A percentile compares a stretch with the other conserved stretches of the same genome.
phyloP scores from a whole-genome alignment of 2,113 vertebrate species.

The Gadus chalcogrammus region DNA sequence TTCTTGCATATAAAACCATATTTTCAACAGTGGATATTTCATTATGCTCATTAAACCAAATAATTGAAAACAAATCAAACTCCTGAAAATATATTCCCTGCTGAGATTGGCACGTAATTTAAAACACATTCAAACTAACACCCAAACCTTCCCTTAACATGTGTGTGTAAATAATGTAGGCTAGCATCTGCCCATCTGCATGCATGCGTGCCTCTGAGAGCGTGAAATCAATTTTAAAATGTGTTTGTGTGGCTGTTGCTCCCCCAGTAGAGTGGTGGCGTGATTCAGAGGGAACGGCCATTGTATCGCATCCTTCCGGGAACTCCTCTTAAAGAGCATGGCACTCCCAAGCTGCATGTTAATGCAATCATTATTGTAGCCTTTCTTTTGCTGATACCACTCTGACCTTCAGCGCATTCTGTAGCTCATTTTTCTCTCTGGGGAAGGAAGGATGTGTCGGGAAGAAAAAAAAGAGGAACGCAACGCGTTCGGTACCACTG shows the following conservation, averaged over 20 bases:
- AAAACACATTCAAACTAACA: too few species aligned
- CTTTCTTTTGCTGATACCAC: constrained; percentile 47
- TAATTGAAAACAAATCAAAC: background rate
- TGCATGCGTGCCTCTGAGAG: constrained; percentile 17
- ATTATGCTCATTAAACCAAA: too few species aligned
- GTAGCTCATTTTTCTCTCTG: constrained; percentile 36
- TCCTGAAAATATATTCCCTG: background rate
- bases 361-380: constrained; percentile 61
- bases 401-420: constrained; percentile 61
- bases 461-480: constrained; percentile 17
- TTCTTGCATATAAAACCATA: too few species aligned
- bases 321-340: constrained; percentile 52
- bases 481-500: constrained; percentile 25
- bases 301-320: constrained; percentile 44
- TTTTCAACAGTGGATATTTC: too few species aligned
- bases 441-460: constrained; percentile 40
- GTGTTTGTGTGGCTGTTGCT: constrained; percentile 25
- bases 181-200: constrained; percentile 12
- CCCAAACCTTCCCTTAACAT: too few species aligned
- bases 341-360: constrained; percentile 57
- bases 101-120: too few species aligned
- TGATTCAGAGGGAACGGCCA: constrained; percentile 41
- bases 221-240: constrained; percentile 27
- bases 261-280: constrained; percentile 9
- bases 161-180: constrained; percentile 7